Evolutionary conservation across 23 tunicate genomes (phyloP), one percentile per base, ranked within the genome.

Genomic region (Halocynthia roretzi): DNA sequence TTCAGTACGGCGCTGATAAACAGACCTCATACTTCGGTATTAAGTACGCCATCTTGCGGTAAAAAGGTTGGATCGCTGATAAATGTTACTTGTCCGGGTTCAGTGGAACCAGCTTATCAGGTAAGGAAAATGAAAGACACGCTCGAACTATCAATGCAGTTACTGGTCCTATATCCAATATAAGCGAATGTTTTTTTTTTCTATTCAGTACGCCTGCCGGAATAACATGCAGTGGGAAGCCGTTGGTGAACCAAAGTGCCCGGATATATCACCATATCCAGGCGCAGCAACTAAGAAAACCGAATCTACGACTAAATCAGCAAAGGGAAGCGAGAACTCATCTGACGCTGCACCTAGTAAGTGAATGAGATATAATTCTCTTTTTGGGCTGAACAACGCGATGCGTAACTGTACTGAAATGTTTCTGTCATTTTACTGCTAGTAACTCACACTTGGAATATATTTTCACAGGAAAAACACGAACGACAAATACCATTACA

Each of bases 11-110:
- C 31, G 31, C 31, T 65, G 70, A 11, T 20, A 65, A 20, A 40
- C 10, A 65, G 54, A 52, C 76, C 76, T 0, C 11, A 22, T 15
- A 21, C 0, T 15, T 23, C 78, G 31, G 22, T 48, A 8, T 54
- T 74, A 31, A 64, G 78, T 8, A 74, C 55, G 9, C 78, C 64
- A 22, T 74, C 78, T 40, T 74, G 78, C 63, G 50, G 49, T 54
- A 74, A 74, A 17, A 54, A 54, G 31, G 63, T 74, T 14, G 78
- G 78, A 56, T 74, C 78, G 21, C 8, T 50, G 23, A 56, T 56
- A 21, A 74, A 74, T 74, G 78, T 54, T 8, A 74, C 78, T 0
- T 74, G 78, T 6, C 62, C 6, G 8, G 62, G 21, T 0, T 12
- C 56, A 10, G 10, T 44, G 8, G 78, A 53, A 54, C 10, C 31